These are phyloP conservation scores for Styela plicata DNA, from an alignment of 23 tunicate species.

Conservation along the genomic window DNA sequence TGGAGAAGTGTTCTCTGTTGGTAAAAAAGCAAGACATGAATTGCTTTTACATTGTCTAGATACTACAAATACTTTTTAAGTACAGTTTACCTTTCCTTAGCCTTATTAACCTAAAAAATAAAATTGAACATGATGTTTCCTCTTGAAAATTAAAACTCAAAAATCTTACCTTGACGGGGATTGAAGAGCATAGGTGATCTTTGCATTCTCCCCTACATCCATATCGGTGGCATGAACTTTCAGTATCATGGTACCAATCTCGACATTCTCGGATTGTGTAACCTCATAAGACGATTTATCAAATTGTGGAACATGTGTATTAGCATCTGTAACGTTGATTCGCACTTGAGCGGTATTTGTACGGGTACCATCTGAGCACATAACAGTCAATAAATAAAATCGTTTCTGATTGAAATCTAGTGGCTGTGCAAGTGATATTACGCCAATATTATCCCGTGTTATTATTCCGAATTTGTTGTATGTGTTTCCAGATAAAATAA, in stretches of 20 bases:
- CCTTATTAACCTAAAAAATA: too few species aligned
- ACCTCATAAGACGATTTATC: slow-evolving; percentile 28
- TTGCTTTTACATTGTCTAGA: too few species aligned
- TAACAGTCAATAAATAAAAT: slow-evolving; percentile 36
- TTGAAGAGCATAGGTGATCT: slow-evolving; percentile 66
- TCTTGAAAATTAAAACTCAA: too few species aligned
- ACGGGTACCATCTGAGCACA: slow-evolving; percentile 53
- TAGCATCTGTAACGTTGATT: slow-evolving; percentile 66
- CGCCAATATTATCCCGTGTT: slow-evolving; percentile 37
- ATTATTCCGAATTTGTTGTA: slow-evolving; percentile 47
- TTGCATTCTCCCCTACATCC: slow-evolving; percentile 88
- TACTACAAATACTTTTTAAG: too few species aligned
- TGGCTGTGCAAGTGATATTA: slow-evolving; percentile 31
- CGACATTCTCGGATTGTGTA: slow-evolving; percentile 34
- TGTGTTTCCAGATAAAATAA: slow-evolving; percentile 43
- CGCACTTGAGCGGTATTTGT: slow-evolving; percentile 33
- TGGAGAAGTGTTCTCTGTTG: too few species aligned
- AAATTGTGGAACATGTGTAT: slow-evolving; percentile 65
- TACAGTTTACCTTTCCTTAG: too few species aligned
- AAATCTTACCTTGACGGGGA: slow-evolving; percentile 17
- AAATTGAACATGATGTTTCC: too few species aligned
- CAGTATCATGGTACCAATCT: slow-evolving; percentile 31
- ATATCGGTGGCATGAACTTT: slow-evolving; percentile 80
- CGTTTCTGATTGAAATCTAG: slow-evolving; percentile 54
- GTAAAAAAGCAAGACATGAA: too few species aligned